Base-by-base conservation (phyloP, 2,113 vertebrate genomes). In the Limanda limanda region DNA sequence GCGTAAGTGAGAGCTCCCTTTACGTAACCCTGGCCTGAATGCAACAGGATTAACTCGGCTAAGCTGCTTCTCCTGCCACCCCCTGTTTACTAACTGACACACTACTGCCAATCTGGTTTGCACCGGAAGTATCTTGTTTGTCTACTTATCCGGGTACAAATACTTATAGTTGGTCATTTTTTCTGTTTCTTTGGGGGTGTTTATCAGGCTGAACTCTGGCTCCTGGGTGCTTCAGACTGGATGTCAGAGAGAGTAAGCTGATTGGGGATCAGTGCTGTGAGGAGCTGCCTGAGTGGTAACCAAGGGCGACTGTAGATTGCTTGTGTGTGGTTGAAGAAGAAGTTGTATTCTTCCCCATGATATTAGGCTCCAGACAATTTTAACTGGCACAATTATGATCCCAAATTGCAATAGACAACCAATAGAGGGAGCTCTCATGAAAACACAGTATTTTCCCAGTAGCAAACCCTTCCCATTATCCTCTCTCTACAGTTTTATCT, bases 31-130 rank as follows among this genome's bases (percentile, higher is more conserved):
- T 37, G 51, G 69, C 76, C 45, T 31, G 47, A 48, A 73, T 71
- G 64, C 65, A 45, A 15, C 12, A 20, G 68, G 88, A 93, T 94
- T 92, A 93, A 37, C 75, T 17, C 8, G 0, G 47, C 45, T 92
- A 91, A 92, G 81, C 88, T 25, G 77, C 87, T 90, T 86, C 67
- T 55, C 74, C 54, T 24, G 74, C n/a, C 82, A 51, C 82, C 74
- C 77, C 70, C 23, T 63, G 68, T 78, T 75, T 80, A 71, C 68
- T 72, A 72, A 76, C 52, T 52, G 55, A 88, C 69, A n/a, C 15
- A 9, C 14, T 15, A 31, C 31, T 21, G 25, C 20, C 51, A 62
- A 31, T 35, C 69, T 61, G 23, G 51, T 23, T 60, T 12, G 40
- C 62, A 31, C 24, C 59, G n/a, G 40, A 45, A 21, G 3, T 9